Evolutionary conservation across 2,113 vertebrate genomes (phyloP).

Genomic region (Hiodon alosoides): DNA sequence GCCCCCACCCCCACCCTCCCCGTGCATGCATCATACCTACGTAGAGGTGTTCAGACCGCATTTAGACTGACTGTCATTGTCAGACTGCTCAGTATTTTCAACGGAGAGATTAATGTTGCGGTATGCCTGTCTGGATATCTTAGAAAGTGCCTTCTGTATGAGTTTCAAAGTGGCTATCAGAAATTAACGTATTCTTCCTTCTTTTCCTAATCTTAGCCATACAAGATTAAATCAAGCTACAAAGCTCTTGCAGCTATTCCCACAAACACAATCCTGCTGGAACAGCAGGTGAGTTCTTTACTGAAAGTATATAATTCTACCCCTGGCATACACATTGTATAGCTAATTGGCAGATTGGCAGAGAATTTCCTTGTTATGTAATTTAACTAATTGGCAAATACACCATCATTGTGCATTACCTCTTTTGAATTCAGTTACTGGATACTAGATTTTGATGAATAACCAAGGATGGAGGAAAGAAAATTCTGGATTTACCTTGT

Average conservation of each 20-base stretch:
- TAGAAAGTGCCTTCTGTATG: too few species aligned
- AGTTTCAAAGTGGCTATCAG: too few species aligned
- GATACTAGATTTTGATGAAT: too few species aligned
- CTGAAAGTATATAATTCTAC: background rate
- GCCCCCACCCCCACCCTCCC: constrained; percentile 29
- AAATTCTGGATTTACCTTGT: too few species aligned
- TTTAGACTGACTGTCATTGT: background rate
- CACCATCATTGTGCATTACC: too few species aligned
- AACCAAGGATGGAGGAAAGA: too few species aligned
- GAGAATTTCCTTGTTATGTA: background rate
- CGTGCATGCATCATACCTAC: background rate
- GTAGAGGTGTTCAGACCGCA: background rate
- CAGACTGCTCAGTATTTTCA: too few species aligned
- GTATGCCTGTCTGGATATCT: too few species aligned
- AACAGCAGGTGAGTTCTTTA: constrained; percentile 86
- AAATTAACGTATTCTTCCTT: constrained; percentile 36
- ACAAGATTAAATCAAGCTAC: constrained; percentile 91
- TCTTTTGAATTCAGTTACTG: too few species aligned
- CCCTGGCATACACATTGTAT: background rate
- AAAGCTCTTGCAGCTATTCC: constrained; percentile 94
- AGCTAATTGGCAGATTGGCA: constrained; percentile 6
- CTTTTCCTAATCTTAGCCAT: constrained; percentile 61
- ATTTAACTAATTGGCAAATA: background rate
- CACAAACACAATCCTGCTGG: constrained; percentile 89
- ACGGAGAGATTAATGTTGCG: too few species aligned